Conservation (phyloP, 2,888 invertebrate genomes). For the Apodemia duryi region DNA sequence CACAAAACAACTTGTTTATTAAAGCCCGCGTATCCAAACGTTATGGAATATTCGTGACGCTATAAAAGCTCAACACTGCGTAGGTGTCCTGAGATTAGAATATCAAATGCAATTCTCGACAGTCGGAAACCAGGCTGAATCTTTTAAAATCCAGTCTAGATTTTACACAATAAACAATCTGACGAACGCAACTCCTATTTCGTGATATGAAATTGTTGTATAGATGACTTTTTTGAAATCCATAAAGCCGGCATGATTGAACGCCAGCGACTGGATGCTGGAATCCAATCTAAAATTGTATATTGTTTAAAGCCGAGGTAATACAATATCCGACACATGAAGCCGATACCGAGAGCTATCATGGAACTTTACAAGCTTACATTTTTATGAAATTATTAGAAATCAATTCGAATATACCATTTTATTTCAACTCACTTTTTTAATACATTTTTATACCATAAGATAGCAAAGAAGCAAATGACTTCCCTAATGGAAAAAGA, state of each 20-base stretch:
- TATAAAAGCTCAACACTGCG: neutral
- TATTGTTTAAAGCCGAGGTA: constrained; percentile 2
- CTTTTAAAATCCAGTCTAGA: neutral
- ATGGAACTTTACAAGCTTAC: neutral
- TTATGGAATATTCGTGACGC: neutral
- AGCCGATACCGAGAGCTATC: neutral
- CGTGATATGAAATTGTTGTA: neutral
- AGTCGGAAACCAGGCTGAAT: neutral
- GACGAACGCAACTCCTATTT: neutral
- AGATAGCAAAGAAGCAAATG: too few species aligned
- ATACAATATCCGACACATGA: neutral
- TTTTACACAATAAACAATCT: neutral
- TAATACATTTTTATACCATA: too few species aligned
- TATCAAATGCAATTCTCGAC: neutral
- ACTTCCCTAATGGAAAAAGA: too few species aligned
- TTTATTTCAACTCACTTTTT: too few species aligned
- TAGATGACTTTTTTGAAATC: neutral
- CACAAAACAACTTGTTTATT: neutral
- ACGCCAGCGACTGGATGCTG: neutral
- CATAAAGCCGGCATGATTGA: constrained; percentile 1
- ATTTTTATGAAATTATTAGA: neutral
- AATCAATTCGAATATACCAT: neutral
- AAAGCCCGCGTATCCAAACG: neutral
- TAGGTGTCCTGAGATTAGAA: neutral
- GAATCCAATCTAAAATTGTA: constrained; percentile 2